Conservation (phyloP, 1,140 invertebrate species). For the Temnothorax nylanderi region DNA sequence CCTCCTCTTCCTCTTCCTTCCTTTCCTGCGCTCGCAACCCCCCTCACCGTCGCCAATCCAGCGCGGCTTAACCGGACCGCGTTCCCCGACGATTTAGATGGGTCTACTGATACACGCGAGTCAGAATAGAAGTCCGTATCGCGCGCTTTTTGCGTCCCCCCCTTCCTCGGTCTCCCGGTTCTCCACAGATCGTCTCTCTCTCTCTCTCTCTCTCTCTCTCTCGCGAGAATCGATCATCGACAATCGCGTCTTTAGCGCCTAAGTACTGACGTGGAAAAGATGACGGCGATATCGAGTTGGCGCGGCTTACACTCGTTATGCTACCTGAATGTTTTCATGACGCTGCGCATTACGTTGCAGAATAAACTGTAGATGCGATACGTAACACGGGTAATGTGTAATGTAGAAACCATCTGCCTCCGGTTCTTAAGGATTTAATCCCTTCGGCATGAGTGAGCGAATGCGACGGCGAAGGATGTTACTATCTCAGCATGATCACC, state of each 20-base stretch:
- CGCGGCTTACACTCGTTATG: constrained; percentile 25
- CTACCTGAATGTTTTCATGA: constrained; percentile 51
- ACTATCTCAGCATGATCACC: constrained; percentile 32
- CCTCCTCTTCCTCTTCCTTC: not conserved
- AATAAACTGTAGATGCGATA: constrained; percentile 48
- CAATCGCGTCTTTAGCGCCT: constrained; percentile 43
- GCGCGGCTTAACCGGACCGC: constrained; percentile 34
- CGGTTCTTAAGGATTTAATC: constrained; percentile 55
- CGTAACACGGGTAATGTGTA: constrained; percentile 51
- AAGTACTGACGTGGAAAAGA: constrained; percentile 46
- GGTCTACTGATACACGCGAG: constrained; percentile 43
- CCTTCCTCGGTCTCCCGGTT: not conserved
- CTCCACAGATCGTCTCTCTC: not conserved
- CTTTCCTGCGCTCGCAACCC: constrained; percentile 29
- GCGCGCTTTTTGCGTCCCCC: constrained; percentile 15
- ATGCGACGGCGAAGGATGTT: constrained; percentile 38
- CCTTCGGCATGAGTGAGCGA: constrained; percentile 34
- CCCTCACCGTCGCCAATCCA: constrained; percentile 40
- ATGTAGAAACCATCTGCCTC: constrained; percentile 50
- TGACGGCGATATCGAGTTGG: constrained; percentile 45
- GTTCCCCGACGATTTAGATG: constrained; percentile 55
- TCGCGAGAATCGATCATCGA: constrained; percentile 31
- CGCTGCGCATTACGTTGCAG: constrained; percentile 36
- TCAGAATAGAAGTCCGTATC: constrained; percentile 42
- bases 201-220: not conserved